Evolutionary conservation across 2,888 invertebrate genomes (phyloP).

Genomic region (Dastarcus helophoroides): DNA sequence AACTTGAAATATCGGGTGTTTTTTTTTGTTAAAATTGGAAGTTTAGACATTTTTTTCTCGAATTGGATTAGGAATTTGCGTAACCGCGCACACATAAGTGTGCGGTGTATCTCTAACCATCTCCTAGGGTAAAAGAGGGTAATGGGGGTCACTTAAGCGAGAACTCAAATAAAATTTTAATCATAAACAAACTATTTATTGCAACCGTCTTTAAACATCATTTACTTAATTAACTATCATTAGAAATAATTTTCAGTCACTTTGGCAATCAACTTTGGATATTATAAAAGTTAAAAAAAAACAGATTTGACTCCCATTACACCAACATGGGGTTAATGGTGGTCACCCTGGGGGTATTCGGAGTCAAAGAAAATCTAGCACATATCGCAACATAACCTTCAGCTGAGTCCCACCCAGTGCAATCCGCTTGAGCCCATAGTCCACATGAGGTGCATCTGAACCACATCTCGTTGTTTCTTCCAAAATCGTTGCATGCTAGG

Average conservation of each 20-base stretch:
- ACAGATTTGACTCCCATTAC: conserved; percentile 11
- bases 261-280: conserved; percentile 9
- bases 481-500: conserved; percentile 11
- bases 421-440: conserved; percentile 12
- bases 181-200: conserved; percentile 11
- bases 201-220: conserved; percentile 8
- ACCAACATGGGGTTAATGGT: conserved; percentile 8
- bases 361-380: conserved; percentile 9
- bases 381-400: conserved; percentile 12
- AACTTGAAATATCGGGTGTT: too few relatives aligned
- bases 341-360: conserved; percentile 8
- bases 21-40: too few relatives aligned
- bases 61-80: too few relatives aligned
- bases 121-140: conserved; percentile 11
- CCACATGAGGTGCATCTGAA: conserved; percentile 14
- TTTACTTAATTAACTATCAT: conserved; percentile 10
- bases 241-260: conserved; percentile 9
- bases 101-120: too few relatives aligned
- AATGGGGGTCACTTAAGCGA: conserved; percentile 12
- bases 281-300: conserved; percentile 9
- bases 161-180: conserved; percentile 10
- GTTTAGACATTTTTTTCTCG: too few relatives aligned
- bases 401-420: conserved; percentile 10
- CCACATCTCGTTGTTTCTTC: conserved; percentile 14
- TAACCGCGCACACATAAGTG: too few relatives aligned